A percentile compares a stretch with the other conserved stretches of the same genome.
Conservation (phyloP, 2,797 vertebrate genomes). For the Microctenopoma lineatum region DNA sequence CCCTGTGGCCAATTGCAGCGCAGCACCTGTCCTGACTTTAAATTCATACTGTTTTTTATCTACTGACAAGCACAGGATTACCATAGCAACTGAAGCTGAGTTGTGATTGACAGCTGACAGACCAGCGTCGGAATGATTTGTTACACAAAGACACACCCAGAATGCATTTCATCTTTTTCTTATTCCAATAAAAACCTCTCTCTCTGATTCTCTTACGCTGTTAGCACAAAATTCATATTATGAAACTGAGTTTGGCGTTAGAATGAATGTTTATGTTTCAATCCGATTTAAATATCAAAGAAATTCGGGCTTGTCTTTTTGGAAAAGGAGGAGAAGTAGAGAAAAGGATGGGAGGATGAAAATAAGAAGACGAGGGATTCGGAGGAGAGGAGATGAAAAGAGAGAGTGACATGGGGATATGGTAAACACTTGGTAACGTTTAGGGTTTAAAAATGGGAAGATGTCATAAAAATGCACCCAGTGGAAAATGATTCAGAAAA, state of each 20-base stretch:
- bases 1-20: constrained; percentile 59
- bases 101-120: constrained; percentile 68
- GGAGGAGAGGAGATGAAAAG: constrained; percentile 36
- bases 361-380: constrained; percentile 19
- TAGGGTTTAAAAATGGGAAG: constrained; percentile 32
- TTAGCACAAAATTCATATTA: constrained; percentile 31
- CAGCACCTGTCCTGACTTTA: constrained; percentile 57
- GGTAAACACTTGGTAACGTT: constrained; percentile 38
- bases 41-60: constrained; percentile 32
- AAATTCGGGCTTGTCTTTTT: constrained; percentile 31
- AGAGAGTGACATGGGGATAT: constrained; percentile 26
- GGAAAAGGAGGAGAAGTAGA: constrained; percentile 12
- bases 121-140: constrained; percentile 49
- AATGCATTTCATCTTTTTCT: constrained; percentile 26
- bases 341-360: constrained; percentile 22
- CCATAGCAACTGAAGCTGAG: constrained; percentile 54
- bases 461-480: constrained; percentile 23
- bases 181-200: constrained; percentile 20
- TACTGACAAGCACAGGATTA: constrained; percentile 35
- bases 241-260: constrained; percentile 42
- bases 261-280: constrained; percentile 52
- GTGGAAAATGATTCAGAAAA: constrained; percentile 35
- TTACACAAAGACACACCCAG: constrained; percentile 41
- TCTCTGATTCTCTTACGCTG: neutral
- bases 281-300: constrained; percentile 63